Conservation (phyloP, 2,797 vertebrate genomes). For the Eupleurogrammus muticus region DNA sequence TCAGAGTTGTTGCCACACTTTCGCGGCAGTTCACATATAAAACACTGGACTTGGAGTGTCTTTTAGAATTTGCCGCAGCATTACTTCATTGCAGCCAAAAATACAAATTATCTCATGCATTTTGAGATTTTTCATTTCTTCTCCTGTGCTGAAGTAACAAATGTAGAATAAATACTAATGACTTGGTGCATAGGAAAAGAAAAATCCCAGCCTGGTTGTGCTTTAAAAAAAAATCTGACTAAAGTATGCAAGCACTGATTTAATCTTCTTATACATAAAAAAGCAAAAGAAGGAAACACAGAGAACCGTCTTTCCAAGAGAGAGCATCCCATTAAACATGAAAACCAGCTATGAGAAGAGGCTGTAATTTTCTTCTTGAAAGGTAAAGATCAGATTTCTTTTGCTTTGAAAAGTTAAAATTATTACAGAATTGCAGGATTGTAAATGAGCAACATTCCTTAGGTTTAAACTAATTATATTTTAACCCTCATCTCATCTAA, state of each 20-base stretch:
- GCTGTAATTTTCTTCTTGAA: conserved; percentile 33
- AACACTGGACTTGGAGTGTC: too few species aligned
- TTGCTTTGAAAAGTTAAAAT: conserved; percentile 36
- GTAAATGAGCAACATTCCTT: conserved; percentile 15
- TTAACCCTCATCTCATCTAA: too few species aligned
- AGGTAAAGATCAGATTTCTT: conserved; percentile 23
- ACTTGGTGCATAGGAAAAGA: conserved; percentile 9
- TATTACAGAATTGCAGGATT: conserved; percentile 7
- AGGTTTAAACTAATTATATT: too few species aligned
- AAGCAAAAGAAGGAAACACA: conserved; percentile 22
- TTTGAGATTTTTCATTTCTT: conserved; percentile 30
- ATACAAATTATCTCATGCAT: conserved; percentile 22
- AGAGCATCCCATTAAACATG: conserved; percentile 36
- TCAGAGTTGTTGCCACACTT: too few species aligned
- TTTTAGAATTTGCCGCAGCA: not conserved
- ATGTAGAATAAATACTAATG: conserved; percentile 51
- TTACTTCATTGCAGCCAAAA: conserved; percentile 47
- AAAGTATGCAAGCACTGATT: conserved; percentile 30
- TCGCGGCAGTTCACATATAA: too few species aligned
- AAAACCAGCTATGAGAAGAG: conserved; percentile 28
- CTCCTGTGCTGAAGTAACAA: conserved; percentile 20
- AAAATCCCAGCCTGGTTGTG: conserved; percentile 20
- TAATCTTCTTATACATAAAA: conserved; percentile 42
- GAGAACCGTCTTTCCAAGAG: conserved; percentile 25
- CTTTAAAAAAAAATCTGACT: conserved; percentile 39